Base-by-base conservation (phyloP, 2,888 invertebrate genomes). In the Metacarcinus magister region DNA sequence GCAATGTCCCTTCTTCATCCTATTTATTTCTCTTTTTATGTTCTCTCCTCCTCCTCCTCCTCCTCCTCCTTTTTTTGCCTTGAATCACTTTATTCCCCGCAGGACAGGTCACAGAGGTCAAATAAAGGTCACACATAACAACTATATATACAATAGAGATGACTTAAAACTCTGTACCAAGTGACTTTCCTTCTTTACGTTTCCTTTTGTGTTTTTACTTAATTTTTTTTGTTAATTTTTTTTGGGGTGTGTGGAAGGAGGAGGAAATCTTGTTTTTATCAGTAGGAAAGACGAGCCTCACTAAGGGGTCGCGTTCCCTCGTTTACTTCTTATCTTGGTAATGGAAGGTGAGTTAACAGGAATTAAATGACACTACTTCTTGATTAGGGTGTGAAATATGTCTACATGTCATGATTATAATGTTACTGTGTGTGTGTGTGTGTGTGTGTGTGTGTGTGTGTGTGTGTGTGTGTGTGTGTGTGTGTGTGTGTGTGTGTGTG, bases 401-500 rank as follows among this genome's bases (percentile, higher is more conserved):
- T 16, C n/a, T 39, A 39, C 39, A 87, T 16, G 39, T 87, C 87
- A 87, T 87, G 87, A 87, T 87, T 87, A 87, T 87, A 87, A 28
- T 28, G 75, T 23, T 23, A 8, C 16, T 2, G 60, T 60, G 19
- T 60, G 60, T 60, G 60, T 60, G 60, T 60, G 60, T 60, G 60
- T 60, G 60, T 60, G 60, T 60, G 60, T 60, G 60, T 60, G 60
- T 60, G 60, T 60, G 60, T 60, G 60, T 60, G 60, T 60, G 60
- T 75, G 75, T 75, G 75, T 75, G 75, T 75, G 75, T 75, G 75
- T 75, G 75, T 75, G 75, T 75, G 75, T 75, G 75, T 75, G 75
- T 75, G 75, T 75, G 75, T 75, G 75, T 75, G 75, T 75, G 60
- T 60, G 60, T 54, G 54, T 54, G 54, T 54, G 54, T 54, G 54